Evolutionary conservation across 1,140 invertebrate species (phyloP).

Genomic region (Melanaphis sacchari): DNA sequence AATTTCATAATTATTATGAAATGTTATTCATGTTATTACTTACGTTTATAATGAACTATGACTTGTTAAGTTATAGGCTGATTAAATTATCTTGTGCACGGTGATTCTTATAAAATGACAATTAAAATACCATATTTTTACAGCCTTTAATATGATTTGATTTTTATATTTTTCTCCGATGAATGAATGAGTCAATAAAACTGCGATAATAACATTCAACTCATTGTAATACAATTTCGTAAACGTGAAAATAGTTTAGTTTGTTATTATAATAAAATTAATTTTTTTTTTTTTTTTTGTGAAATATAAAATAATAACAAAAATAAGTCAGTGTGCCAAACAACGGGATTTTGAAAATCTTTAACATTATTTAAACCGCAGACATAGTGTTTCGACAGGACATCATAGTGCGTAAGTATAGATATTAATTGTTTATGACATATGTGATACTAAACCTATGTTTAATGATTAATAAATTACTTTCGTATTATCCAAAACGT

Average conservation of each 20-base stretch:
- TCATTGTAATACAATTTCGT: background rate
- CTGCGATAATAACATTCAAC: background rate
- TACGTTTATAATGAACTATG: background rate
- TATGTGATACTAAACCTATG: background rate
- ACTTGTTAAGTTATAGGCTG: too few species aligned
- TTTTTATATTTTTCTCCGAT: background rate
- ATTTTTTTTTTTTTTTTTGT: background rate
- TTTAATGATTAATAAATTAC: background rate
- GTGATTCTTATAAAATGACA: background rate
- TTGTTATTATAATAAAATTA: background rate
- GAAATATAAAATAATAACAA: background rate
- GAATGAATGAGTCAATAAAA: background rate
- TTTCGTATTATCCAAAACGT: background rate
- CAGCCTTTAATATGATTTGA: background rate
- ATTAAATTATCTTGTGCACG: too few species aligned
- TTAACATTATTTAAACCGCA: background rate
- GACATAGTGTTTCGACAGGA: background rate
- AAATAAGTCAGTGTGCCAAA: constrained; percentile 1
- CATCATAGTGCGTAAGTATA: background rate
- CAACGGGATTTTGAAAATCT: background rate
- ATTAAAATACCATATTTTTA: background rate
- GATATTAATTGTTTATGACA: background rate
- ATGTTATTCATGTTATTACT: background rate
- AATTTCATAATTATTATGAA: background rate
- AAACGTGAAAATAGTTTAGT: background rate